Conservation (phyloP, 2,797 vertebrate species). For the Saguinus oedipus region DNA sequence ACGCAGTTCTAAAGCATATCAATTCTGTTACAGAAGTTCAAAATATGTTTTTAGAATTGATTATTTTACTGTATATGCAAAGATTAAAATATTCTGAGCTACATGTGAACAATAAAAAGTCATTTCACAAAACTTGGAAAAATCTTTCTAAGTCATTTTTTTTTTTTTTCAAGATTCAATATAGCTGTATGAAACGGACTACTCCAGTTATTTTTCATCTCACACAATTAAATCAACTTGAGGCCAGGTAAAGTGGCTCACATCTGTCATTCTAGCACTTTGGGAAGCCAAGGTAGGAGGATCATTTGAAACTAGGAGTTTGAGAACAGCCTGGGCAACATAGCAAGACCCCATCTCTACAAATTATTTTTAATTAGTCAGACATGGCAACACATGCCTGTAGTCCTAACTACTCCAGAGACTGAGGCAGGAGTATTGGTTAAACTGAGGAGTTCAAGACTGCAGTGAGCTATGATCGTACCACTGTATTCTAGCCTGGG, state of each 20-base stretch:
- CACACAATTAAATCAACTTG: not conserved
- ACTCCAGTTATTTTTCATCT: not conserved
- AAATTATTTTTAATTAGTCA: not conserved
- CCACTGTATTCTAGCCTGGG: not conserved
- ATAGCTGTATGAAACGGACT: conserved; percentile 6
- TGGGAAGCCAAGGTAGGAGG: not conserved
- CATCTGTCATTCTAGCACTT: not conserved
- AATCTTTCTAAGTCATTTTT: not conserved
- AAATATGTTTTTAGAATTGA: not conserved
- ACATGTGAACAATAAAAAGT: conserved; percentile 19
- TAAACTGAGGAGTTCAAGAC: not conserved
- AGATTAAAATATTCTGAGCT: conserved; percentile 42
- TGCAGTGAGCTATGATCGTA: not conserved
- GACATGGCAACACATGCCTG: not conserved
- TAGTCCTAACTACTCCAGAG: not conserved
- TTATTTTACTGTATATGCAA: not conserved
- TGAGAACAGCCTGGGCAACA: not conserved
- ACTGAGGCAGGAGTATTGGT: not conserved
- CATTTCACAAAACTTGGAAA: conserved; percentile 39
- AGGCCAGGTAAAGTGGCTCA: not conserved
- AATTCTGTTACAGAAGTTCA: not conserved
- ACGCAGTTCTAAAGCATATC: not conserved
- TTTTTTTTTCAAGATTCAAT: conserved; percentile 35
- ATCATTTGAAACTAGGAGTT: not conserved
- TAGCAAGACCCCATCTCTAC: not conserved